Percentiles rank a stretch among this genome's conserved stretches.
phyloP scores from a whole-genome alignment of 2,113 vertebrate genomes.

The Mirounga angustirostris region DNA sequence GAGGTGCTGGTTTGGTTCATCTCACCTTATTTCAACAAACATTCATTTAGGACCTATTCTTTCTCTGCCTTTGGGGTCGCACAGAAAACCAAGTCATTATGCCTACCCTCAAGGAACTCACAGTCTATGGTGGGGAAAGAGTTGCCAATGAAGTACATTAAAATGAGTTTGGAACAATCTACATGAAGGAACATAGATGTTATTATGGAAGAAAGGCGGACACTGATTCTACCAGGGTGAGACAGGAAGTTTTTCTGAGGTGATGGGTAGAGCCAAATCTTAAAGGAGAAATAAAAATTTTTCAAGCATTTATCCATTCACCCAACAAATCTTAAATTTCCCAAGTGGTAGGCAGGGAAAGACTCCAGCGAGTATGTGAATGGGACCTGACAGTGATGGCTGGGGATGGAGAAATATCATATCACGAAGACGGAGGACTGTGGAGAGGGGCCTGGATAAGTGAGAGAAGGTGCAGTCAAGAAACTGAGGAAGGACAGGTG shows the following conservation, averaged over 20 bases:
- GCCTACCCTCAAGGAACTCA: background rate
- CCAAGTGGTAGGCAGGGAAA: background rate
- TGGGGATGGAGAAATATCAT: background rate
- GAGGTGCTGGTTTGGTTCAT: background rate
- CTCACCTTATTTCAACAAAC: constrained; percentile 20
- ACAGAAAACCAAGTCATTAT: background rate
- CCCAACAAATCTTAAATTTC: background rate
- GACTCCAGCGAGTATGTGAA: background rate
- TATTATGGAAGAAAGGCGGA: constrained; percentile 20
- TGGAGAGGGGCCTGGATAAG: background rate
- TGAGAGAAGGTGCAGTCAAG: background rate
- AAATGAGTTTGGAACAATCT: background rate
- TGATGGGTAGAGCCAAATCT: background rate
- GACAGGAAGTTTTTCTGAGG: background rate
- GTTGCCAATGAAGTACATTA: background rate
- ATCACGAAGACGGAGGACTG: background rate
- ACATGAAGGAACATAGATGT: background rate
- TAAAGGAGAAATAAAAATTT: background rate
- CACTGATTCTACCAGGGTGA: background rate
- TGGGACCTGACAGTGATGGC: background rate
- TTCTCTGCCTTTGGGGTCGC: background rate
- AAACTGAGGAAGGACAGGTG: background rate
- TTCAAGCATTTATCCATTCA: background rate
- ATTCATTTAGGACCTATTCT: background rate
- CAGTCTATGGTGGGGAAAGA: background rate